Percentiles rank a stretch among this genome's conserved stretches.
Evolutionary conservation across 2,113 vertebrate species (phyloP).

Genomic region (Gymnarchus niloticus): DNA sequence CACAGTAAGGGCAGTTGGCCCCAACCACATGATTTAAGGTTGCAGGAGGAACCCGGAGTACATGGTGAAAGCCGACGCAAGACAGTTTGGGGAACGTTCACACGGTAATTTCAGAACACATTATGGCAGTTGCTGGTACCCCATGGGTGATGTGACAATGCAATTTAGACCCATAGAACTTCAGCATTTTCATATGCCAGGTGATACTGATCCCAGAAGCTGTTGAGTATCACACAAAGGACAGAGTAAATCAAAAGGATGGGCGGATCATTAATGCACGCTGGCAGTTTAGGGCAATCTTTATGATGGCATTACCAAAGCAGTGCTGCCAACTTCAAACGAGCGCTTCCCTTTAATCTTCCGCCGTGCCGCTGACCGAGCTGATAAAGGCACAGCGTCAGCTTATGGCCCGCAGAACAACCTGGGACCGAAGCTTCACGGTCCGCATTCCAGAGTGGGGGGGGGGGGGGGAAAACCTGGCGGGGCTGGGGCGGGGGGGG

Average conservation of each 20-base stretch:
- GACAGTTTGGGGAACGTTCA: too few relatives aligned
- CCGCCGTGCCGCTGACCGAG: slow-evolving; percentile 49
- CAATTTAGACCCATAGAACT: too few relatives aligned
- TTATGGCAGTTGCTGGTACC: not conserved
- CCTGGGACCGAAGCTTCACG: too few relatives aligned
- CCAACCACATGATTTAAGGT: not conserved
- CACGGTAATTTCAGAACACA: too few relatives aligned
- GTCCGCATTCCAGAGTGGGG: not conserved
- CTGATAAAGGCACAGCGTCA: slow-evolving; percentile 45
- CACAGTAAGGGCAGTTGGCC: not conserved
- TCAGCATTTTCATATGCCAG: not conserved
- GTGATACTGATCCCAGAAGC: slow-evolving; percentile 29
- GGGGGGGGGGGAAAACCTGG: too few relatives aligned
- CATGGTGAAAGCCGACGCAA: not conserved
- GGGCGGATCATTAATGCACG: slow-evolving; percentile 44
- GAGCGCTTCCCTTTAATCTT: slow-evolving; percentile 57
- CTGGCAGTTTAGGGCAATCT: slow-evolving; percentile 38
- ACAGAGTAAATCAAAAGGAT: slow-evolving; percentile 46
- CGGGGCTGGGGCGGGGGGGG: not conserved
- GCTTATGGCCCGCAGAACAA: not conserved
- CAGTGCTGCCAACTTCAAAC: slow-evolving; percentile 54
- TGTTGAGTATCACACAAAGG: slow-evolving; percentile 44
- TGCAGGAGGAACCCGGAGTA: not conserved
- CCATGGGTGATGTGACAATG: slow-evolving; percentile 1
- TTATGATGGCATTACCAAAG: slow-evolving; percentile 32